Percentiles rank a stretch among this genome's conserved stretches.
Conservation (phyloP, 2,888 invertebrate species). For the Xestia xanthographa region DNA sequence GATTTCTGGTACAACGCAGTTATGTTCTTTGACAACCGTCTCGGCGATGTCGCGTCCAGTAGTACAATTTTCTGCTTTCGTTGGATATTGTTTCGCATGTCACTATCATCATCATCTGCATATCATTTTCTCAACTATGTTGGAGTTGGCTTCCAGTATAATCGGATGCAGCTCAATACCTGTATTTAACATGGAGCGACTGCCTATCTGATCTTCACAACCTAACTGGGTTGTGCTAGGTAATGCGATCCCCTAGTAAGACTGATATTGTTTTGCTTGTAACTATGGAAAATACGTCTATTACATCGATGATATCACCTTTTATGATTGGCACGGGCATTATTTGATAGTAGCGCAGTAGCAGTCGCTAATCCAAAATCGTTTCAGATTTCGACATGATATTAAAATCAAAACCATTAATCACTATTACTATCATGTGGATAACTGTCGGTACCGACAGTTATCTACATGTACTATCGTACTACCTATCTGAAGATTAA, state of each 20-base stretch:
- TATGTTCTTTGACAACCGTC: neutral
- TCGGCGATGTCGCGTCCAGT: too few relatives aligned
- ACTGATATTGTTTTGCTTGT: neutral
- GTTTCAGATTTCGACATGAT: conserved; percentile 24
- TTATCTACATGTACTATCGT: too few relatives aligned
- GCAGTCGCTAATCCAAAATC: conserved; percentile 16
- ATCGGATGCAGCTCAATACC: too few relatives aligned
- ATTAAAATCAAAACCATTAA: conserved; percentile 33
- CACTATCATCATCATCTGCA: too few relatives aligned
- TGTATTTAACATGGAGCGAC: too few relatives aligned
- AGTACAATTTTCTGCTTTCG: neutral
- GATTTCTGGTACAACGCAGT: neutral
- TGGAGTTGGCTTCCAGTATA: too few relatives aligned
- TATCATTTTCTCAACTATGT: too few relatives aligned
- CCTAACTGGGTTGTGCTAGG: too few relatives aligned
- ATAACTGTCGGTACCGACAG: conserved; percentile 2
- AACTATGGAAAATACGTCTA: neutral
- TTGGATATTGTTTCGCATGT: neutral
- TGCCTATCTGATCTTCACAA: too few relatives aligned
- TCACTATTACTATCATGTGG: conserved; percentile 23
- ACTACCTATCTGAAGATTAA: conserved; percentile 25
- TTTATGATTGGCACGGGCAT: too few relatives aligned
- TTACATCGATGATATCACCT: neutral
- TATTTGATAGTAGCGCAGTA: conserved; percentile 10
- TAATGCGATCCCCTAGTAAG: too few relatives aligned